Percentiles rank a stretch among this genome's conserved stretches.
Conservation (phyloP, 2,888 invertebrate species). For the Girardia tigrina region DNA sequence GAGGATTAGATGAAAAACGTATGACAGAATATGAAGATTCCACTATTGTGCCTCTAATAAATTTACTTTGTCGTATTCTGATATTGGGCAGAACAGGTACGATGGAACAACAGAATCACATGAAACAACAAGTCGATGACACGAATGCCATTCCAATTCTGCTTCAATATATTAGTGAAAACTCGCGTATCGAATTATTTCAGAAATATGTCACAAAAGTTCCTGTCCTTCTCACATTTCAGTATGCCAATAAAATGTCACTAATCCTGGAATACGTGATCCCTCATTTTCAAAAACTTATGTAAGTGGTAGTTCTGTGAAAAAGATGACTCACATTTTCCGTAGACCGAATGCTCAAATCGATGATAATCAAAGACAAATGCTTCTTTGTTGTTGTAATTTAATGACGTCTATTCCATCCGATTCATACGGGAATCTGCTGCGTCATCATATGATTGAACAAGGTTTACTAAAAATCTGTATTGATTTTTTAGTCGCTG, state of each 20-base stretch:
- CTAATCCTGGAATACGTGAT: not conserved
- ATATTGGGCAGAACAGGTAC: not conserved
- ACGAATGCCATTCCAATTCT: not conserved
- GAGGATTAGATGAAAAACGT: slow-evolving; percentile 19
- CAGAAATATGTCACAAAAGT: slow-evolving; percentile 10
- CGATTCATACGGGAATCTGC: not conserved
- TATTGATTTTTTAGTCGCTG: not conserved
- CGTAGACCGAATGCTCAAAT: not conserved
- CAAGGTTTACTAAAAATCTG: slow-evolving; percentile 1
- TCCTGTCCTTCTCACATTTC: not conserved
- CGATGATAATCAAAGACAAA: not conserved
- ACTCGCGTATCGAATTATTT: not conserved
- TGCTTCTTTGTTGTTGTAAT: slow-evolving; percentile 8
- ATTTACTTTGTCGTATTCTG: not conserved
- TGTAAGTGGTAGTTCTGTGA: not conserved
- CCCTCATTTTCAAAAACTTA: not conserved
- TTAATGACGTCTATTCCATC: slow-evolving; percentile 1
- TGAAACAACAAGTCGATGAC: not conserved
- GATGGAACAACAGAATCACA: not conserved
- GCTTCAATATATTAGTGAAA: not conserved
- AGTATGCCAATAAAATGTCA: not conserved
- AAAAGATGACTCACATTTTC: no score
- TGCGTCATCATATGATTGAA: slow-evolving; percentile 15
- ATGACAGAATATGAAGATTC: slow-evolving; percentile 17
- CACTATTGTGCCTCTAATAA: not conserved